Conservation (phyloP, 1,140 invertebrate genomes). For the Carcinoscorpius rotundicauda region DNA sequence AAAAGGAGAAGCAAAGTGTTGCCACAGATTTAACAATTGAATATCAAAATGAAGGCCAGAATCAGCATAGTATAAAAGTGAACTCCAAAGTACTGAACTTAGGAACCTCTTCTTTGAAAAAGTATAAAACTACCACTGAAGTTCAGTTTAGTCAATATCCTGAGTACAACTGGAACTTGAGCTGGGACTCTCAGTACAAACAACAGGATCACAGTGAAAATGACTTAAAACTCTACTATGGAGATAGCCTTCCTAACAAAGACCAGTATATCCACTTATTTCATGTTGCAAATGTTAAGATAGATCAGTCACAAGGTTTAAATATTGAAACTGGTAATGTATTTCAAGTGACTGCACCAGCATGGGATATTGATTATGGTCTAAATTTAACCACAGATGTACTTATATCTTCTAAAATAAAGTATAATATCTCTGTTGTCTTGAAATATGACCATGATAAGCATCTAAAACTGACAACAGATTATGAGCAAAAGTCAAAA, state of each 20-base stretch:
- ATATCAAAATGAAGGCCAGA: slow-evolving; percentile 10
- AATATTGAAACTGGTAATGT: neutral
- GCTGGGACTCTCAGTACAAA: slow-evolving; percentile 13
- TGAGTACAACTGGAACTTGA: slow-evolving; percentile 9
- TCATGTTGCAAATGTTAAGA: neutral
- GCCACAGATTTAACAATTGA: slow-evolving; percentile 8
- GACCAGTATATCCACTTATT: slow-evolving; percentile 7
- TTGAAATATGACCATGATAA: too few species aligned
- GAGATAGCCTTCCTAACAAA: slow-evolving; percentile 12
- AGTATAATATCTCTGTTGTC: too few species aligned
- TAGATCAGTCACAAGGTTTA: too few species aligned
- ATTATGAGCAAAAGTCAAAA: too few species aligned
- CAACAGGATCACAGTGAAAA: slow-evolving; percentile 8
- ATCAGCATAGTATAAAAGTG: slow-evolving; percentile 13
- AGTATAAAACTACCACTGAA: neutral
- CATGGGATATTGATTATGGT: neutral
- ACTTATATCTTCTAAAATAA: too few species aligned
- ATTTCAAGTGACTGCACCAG: neutral
- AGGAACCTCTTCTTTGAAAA: neutral
- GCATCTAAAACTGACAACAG: too few species aligned
- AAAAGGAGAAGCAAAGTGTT: neutral
- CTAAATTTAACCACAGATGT: neutral
- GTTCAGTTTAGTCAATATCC: slow-evolving; percentile 11
- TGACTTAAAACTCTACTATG: slow-evolving; percentile 13
- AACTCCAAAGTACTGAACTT: slow-evolving; percentile 10